Base-by-base conservation (phyloP, 2,797 vertebrate species). In the Lepilemur ruficaudatus region DNA sequence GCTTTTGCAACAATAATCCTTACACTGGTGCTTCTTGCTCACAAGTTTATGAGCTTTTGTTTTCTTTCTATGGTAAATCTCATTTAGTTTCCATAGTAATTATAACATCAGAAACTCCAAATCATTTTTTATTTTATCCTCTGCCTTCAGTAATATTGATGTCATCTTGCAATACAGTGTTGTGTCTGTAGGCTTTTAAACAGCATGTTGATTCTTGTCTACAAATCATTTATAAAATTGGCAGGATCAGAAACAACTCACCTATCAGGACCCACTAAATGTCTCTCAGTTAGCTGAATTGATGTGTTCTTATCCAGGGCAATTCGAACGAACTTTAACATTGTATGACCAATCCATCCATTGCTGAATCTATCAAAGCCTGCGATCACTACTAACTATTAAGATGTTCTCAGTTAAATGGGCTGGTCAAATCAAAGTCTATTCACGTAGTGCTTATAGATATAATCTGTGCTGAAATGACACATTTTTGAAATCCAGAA, bases 211-310 rank as follows among this genome's bases (percentile, higher is more conserved):
- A 90, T 76, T 90, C 20, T 93, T 89, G 11, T 80, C 57, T 72
- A 65, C 11, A 84, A 93, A 90, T 72, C 35, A 92, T 87, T 95
- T 88, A 79, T 5, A 84, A 57, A 57, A 78, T 28, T 88, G 67
- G 30, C 65, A 95, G 63, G 72, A 88, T 93, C 41, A 94, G 65
- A 81, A 81, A 84, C 2, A 90, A 22, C 41, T 93, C 61, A 93
- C 15, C 57, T 22, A 75, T 73, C 38, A 94, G n/a, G 55, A 88
- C 32, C 57, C 1, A 30, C 10, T 93, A 65, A 79, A 84, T 67
- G 23, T 70, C 11, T 63, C 73, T 92, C n/a, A 91, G 32, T 83
- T 15, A 32, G 9, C 46, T 83, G 52, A 92, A 69, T 57, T 91
- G 41, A 75, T 57, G 13, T 75, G 17, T 86, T 95, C 32, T 85